These are phyloP conservation scores for Psilopsiagon aurifrons DNA, from an alignment of 2,113 vertebrate species.

Conservation along the genomic window DNA sequence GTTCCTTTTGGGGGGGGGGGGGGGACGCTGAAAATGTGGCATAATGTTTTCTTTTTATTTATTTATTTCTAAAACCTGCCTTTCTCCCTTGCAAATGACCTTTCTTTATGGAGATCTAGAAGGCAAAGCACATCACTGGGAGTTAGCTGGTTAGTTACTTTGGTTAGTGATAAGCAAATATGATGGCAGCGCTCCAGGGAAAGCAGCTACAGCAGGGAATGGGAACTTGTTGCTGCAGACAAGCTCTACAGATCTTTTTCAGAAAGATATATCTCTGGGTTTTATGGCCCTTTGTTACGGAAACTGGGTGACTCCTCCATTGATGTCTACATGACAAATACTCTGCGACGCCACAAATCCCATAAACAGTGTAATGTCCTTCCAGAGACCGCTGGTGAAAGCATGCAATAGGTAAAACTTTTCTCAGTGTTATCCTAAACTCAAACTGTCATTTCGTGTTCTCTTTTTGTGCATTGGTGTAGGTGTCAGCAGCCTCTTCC, in stretches of 20 bases:
- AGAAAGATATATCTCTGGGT: not conserved
- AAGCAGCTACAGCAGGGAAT: conserved; percentile 7
- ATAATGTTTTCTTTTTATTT: not conserved
- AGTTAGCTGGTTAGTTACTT: conserved; percentile 41
- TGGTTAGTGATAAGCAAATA: conserved; percentile 46
- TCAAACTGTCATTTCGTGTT: not conserved
- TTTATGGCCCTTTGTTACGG: not conserved
- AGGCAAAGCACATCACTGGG: conserved; percentile 35
- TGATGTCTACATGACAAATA: not conserved
- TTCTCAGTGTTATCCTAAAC: not conserved
- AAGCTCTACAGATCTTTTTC: not conserved
- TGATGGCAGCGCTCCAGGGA: conserved; percentile 10
- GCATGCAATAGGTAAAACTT: not conserved
- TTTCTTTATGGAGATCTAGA: conserved; percentile 38
- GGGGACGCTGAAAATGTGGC: not conserved
- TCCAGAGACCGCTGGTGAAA: not conserved
- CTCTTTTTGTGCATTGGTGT: not conserved
- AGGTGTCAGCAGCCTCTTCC: not conserved
- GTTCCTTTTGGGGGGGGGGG: no score
- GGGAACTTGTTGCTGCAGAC: conserved; percentile 24
- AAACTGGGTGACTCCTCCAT: not conserved
- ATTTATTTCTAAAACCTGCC: not conserved
- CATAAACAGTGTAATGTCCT: not conserved
- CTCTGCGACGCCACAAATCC: not conserved
- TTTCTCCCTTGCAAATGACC: conserved; percentile 41